Evolutionary conservation across 2,113 vertebrate species (phyloP).

Genomic region (Arvicanthis niloticus): DNA sequence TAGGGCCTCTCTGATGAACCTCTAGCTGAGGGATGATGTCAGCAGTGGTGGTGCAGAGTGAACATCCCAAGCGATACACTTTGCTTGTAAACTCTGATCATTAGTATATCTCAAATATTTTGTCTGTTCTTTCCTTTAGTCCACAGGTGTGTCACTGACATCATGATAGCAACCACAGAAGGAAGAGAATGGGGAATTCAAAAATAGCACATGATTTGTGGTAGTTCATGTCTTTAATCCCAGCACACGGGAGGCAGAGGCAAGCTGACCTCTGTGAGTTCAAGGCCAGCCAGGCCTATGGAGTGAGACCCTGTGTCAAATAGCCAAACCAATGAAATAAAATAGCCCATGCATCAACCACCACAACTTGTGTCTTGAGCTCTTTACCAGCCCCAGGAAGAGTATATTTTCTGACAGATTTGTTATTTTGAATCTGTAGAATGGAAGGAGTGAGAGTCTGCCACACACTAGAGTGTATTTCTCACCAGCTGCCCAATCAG

Average conservation of each 20-base stretch:
- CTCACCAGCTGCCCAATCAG: neutral
- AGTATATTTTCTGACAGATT: neutral
- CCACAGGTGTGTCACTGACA: neutral
- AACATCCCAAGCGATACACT: neutral
- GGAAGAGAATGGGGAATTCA: accelerated
- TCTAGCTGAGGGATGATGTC: neutral
- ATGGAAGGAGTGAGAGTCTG: neutral
- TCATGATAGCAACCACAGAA: accelerated
- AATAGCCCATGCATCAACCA: no score
- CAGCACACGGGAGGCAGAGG: neutral
- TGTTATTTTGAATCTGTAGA: neutral
- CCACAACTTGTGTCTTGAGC: neutral
- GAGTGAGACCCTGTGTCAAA: neutral
- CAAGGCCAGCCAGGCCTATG: no score
- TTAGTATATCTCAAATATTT: neutral
- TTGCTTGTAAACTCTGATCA: neutral
- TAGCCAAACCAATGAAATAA: neutral
- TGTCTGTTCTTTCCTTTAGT: neutral
- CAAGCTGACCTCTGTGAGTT: neutral
- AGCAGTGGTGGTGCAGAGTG: neutral
- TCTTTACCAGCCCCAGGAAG: accelerated
- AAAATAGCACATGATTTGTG: neutral
- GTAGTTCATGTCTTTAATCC: no score
- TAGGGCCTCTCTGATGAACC: neutral
- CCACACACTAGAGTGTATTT: no score